Evolutionary conservation across 2,113 vertebrate species (phyloP).

Genomic region (Chlorodrepanis virens): DNA sequence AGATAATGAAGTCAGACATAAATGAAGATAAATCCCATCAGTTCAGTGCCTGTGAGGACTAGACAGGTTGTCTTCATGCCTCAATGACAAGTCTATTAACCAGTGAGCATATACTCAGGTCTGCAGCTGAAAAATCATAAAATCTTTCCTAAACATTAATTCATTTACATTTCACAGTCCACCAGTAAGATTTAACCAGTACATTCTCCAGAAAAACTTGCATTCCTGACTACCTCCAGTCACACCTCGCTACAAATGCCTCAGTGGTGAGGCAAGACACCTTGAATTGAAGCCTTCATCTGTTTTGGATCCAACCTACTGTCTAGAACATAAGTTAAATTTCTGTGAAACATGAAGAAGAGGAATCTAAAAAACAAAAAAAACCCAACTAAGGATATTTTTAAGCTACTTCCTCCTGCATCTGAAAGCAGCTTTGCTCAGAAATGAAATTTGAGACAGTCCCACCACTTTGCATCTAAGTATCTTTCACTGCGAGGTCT

Average conservation of each 20-base stretch:
- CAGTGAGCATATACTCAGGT: neutral
- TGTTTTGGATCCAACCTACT: neutral
- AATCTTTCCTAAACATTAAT: neutral
- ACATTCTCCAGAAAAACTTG: neutral
- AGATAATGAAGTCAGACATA: neutral
- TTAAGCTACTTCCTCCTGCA: neutral
- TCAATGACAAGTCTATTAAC: neutral
- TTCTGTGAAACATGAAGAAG: neutral
- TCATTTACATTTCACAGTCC: neutral
- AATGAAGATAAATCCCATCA: neutral
- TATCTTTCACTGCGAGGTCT: neutral
- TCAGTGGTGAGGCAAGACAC: neutral
- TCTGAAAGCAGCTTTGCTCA: neutral
- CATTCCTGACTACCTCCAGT: neutral
- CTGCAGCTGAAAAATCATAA: neutral
- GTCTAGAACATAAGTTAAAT: neutral
- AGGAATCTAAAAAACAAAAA: neutral
- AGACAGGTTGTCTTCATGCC: neutral
- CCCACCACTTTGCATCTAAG: neutral
- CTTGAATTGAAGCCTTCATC: neutral
- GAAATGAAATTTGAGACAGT: neutral
- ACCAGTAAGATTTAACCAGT: neutral
- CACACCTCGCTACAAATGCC: neutral
- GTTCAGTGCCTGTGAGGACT: neutral
- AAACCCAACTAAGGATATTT: neutral